Evolutionary conservation across 2,797 vertebrate species (phyloP).

Genomic region (Gymnoscopelus braueri): DNA sequence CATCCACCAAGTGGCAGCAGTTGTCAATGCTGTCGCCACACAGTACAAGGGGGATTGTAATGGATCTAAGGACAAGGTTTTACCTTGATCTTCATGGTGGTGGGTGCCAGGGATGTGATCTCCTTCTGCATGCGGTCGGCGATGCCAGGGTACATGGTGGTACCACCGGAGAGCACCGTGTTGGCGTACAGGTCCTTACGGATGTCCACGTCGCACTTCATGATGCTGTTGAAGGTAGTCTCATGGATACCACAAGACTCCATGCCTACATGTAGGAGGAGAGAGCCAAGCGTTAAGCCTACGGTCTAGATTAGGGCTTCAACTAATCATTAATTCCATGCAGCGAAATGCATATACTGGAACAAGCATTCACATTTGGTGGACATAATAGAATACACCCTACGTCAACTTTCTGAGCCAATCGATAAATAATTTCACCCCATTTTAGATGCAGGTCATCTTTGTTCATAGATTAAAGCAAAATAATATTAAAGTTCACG

Average conservation of each 20-base stretch:
- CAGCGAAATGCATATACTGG: too few relatives aligned
- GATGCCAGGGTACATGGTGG: conserved; percentile 98
- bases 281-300: neutral
- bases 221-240: conserved; percentile 98
- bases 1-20: conserved; percentile 34
- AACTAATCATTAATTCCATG: too few relatives aligned
- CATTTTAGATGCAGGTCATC: too few relatives aligned
- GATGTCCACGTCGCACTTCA: conserved; percentile 98
- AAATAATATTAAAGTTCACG: too few relatives aligned
- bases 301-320: too few relatives aligned
- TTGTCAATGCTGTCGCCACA: too few relatives aligned
- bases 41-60: too few relatives aligned
- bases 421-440: too few relatives aligned
- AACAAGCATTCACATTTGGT: too few relatives aligned
- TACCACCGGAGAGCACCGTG: conserved; percentile 96
- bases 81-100: conserved; percentile 99
- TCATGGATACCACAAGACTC: conserved; percentile 98
- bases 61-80: neutral
- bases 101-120: conserved; percentile 94
- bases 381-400: too few relatives aligned
- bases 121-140: conserved; percentile 99
- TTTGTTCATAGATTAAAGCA: too few relatives aligned
- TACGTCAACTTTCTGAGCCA: too few relatives aligned
- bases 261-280: conserved; percentile 84
- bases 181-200: conserved; percentile 99